Conservation (phyloP, 2,888 invertebrate species). For the Zhuqinia jingwanae region DNA sequence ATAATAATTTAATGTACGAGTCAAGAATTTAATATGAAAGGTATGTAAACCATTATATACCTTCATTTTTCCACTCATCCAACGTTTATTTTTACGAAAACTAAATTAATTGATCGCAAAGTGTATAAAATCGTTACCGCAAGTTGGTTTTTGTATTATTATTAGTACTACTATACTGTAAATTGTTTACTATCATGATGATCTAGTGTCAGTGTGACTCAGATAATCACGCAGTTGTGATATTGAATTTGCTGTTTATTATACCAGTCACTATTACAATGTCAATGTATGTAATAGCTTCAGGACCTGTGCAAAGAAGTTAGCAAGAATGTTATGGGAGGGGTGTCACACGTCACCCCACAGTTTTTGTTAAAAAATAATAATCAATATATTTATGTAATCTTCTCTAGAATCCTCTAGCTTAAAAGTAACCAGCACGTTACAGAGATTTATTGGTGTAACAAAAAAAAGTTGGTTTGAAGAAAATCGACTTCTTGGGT, state of each 20-base stretch:
- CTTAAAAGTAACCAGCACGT: too few species aligned
- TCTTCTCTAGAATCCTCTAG: too few species aligned
- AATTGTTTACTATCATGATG: constrained; percentile 22
- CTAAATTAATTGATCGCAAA: constrained; percentile 29
- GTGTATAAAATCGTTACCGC: constrained; percentile 18
- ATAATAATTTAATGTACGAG: neutral
- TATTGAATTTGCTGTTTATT: neutral
- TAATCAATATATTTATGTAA: too few species aligned
- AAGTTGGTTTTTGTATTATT: constrained; percentile 7
- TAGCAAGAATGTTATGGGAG: neutral
- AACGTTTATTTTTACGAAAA: constrained; percentile 31
- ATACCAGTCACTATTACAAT: neutral
- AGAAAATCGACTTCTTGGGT: too few species aligned
- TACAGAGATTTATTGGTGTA: too few species aligned
- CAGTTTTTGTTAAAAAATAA: too few species aligned
- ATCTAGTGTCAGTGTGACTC: neutral
- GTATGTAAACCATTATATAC: neutral
- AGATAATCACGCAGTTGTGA: constrained; percentile 29
- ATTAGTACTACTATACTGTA: neutral
- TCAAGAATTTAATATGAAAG: neutral
- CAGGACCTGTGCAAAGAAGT: too few species aligned
- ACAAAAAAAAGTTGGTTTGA: too few species aligned
- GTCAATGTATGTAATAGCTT: neutral
- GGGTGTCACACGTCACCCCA: too few species aligned
- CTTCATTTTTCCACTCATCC: neutral